Base-by-base conservation (phyloP, 2,888 invertebrate species). In the Agrilus mali region DNA sequence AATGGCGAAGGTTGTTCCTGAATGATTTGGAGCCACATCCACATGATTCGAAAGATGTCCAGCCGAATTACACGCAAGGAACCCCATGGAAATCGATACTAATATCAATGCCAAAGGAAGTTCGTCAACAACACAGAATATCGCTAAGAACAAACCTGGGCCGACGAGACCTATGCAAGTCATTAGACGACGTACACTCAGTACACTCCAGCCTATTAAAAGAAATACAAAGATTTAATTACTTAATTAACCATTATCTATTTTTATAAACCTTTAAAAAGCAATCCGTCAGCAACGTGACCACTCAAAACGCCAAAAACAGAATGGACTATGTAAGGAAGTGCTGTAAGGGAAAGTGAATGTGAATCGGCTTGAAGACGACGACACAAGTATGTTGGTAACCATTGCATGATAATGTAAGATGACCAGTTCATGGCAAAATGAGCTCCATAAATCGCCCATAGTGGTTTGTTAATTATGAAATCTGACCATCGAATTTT, bases 391-490 rank as follows among this genome's bases (percentile, higher is more conserved):
- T 84, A 84, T 2, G 82, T 84, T 4, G 84, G 84, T 48, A 84
- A 64, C 84, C 84, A 84, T 59, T 82, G 81, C 82, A 84, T 82
- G 53, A 84, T 80, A 49, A 83, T 82, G 57, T 84, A 84, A 55
- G 80, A 82, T 41, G 79, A 78, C 83, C 83, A 84, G 62, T 84
- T 84, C 84, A 84, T 84, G 22, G 80, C 76, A 62, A 84, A 84
- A 64, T 84, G 84, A 31, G 84, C 82, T 44, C 78, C 71, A 55
- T 84, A 84, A 50, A 83, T 72, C 5, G 82, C 77, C 82, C 82
- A 82, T 22, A 84, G 63, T 0, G 82, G 76, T 75, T 80, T 80
- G 56, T 78, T 77, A 34, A 71, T 63, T 36, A 84, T 64, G 53
- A 82, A 80, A 59, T 78, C 79, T 12, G 69, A 69, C 80, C 80